These are phyloP conservation scores for Seira ritae DNA, from an alignment of 2,888 invertebrate genomes.

Conservation along the genomic window DNA sequence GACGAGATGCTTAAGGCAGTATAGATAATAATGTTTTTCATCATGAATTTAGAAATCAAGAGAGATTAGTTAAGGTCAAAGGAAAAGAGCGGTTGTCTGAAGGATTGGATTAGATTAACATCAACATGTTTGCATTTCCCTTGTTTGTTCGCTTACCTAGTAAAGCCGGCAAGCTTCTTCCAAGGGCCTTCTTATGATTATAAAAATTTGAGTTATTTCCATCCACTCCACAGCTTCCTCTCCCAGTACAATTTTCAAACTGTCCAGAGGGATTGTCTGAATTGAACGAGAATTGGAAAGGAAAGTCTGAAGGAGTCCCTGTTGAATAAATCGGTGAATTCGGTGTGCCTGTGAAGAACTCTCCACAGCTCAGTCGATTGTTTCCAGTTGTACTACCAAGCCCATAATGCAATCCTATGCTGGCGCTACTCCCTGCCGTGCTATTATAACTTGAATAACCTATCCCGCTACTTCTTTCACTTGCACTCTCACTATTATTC, in stretches of 20 bases:
- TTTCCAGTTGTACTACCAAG: conserved; percentile 42
- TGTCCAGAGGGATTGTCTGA: conserved; percentile 51
- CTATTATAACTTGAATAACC: conserved; percentile 66
- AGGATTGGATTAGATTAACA: too few species aligned
- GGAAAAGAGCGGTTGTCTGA: too few species aligned
- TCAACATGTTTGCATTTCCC: too few species aligned
- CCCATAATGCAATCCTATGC: conserved; percentile 53
- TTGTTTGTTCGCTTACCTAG: conserved; percentile 68
- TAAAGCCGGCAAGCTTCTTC: conserved; percentile 72
- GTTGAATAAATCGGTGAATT: conserved; percentile 67
- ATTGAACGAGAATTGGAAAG: conserved; percentile 57
- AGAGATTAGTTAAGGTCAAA: too few species aligned
- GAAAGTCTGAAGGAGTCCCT: conserved; percentile 62
- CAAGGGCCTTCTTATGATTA: conserved; percentile 64
- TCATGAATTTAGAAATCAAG: too few species aligned
- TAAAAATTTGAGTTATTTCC: conserved; percentile 38
- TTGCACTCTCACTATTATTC: conserved; percentile 64
- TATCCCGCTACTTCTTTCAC: conserved; percentile 65
- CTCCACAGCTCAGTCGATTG: conserved; percentile 72
- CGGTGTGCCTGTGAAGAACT: conserved; percentile 71
- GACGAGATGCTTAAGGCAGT: too few species aligned
- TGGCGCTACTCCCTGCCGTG: conserved; percentile 57
- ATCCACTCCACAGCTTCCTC: conserved; percentile 32
- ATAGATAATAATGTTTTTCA: too few species aligned
- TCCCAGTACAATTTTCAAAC: conserved; percentile 33